Conservation (phyloP, 2,888 invertebrate genomes). For the Parascotia fuliginaria region DNA sequence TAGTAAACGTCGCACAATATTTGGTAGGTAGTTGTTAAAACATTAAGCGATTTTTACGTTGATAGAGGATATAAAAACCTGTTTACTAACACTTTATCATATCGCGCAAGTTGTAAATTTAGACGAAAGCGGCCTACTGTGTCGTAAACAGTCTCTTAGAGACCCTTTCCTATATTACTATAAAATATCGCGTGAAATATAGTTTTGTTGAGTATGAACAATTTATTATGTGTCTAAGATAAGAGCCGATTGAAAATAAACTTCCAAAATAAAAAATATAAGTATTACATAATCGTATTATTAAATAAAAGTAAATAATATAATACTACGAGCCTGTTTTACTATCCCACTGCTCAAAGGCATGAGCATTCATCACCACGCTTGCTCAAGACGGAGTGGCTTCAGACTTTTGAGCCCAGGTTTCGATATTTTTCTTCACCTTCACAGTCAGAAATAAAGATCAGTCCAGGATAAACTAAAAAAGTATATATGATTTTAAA, state of each 20-base stretch:
- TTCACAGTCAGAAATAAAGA: too few species aligned
- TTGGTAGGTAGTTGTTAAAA: background rate
- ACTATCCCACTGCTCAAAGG: too few species aligned
- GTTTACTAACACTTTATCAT: conserved; percentile 30
- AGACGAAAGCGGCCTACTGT: conserved; percentile 14
- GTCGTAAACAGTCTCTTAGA: conserved; percentile 24
- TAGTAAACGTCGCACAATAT: background rate
- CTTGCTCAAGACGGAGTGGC: too few species aligned
- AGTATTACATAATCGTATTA: too few species aligned
- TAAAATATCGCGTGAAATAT: conserved; percentile 20
- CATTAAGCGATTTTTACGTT: conserved; percentile 22
- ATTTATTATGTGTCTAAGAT: conserved; percentile 3
- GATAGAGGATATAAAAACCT: conserved; percentile 17
- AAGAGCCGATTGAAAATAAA: background rate
- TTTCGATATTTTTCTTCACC: too few species aligned
- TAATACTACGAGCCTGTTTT: too few species aligned
- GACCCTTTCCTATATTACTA: conserved; percentile 21
- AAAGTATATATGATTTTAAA: too few species aligned
- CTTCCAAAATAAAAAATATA: background rate
- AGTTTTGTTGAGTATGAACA: background rate
- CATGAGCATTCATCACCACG: too few species aligned
- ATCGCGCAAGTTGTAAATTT: conserved; percentile 31
- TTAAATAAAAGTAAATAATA: too few species aligned
- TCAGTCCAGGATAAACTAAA: too few species aligned
- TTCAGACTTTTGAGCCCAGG: too few species aligned